These are phyloP conservation scores for Terrapene triunguis DNA, from an alignment of 2,113 vertebrate genomes.

Conservation along the genomic window DNA sequence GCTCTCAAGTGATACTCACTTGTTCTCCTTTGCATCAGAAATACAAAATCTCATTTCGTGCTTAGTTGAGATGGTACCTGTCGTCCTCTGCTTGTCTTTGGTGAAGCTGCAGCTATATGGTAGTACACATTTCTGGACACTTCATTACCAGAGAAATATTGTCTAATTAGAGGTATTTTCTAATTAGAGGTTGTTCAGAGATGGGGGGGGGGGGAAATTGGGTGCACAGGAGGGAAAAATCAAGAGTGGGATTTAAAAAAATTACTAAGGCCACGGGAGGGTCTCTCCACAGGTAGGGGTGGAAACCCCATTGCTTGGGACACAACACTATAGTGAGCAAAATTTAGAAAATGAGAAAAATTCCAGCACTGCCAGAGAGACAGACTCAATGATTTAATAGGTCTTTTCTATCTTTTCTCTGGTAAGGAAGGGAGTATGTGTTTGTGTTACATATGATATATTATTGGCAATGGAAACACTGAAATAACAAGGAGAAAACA, in stretches of 20 bases:
- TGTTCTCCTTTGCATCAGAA: background rate
- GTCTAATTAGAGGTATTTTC: background rate
- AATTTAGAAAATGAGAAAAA: background rate
- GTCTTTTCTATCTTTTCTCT: background rate
- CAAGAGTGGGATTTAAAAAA: background rate
- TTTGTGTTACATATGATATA: fast-evolving
- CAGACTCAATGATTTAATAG: background rate
- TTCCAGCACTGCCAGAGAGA: background rate
- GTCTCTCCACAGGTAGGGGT: background rate
- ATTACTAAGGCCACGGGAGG: background rate
- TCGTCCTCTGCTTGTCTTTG: background rate
- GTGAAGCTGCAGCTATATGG: background rate
- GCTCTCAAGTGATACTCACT: background rate
- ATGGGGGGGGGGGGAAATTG: background rate
- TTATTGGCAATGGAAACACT: background rate
- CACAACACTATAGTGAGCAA: background rate
- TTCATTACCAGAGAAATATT: background rate
- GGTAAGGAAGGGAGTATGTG: background rate
- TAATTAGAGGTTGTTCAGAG: background rate
- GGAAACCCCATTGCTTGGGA: background rate
- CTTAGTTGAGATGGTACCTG: background rate
- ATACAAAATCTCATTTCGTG: background rate
- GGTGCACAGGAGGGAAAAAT: background rate
- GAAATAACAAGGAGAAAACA: background rate
- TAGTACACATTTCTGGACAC: background rate